Base-by-base conservation (phyloP, 2,888 invertebrate genomes). In the Hirtodrosophila histrioides region DNA sequence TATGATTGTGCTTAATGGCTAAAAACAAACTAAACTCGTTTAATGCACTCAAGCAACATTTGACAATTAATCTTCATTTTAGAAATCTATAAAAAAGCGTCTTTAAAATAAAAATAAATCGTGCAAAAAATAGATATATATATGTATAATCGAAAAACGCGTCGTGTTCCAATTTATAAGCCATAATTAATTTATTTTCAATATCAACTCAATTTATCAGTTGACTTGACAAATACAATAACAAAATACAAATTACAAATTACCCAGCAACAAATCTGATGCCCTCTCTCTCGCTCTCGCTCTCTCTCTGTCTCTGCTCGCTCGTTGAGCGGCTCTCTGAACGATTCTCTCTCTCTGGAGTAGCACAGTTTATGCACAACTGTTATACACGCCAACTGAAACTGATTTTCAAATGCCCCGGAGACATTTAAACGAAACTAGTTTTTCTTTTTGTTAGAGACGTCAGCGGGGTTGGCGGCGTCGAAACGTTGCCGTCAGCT, bases 171-270 rank as follows among this genome's bases (percentile, higher is more conserved):
- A 71, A 48, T 69, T 70, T 75, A 51, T 65, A 67, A 66, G 51
- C 46, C 62, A 78, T 84, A 81, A 83, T 83, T 87, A 88, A 88
- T 87, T 82, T 87, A 78, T 87, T 82, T 88, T 86, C 88, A 84
- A 88, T 88, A 84, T 88, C 84, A 84, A 83, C 66, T 73, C 88
- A 86, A 88, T 88, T 88, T 83, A 88, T 84, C 84, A 82, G 86
- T 83, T 75, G 88, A 87, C 70, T 86, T 86, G 83, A 75, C 80
- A 84, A 84, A 85, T 58, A 85, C 83, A 83, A 83, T 78, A 74
- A 78, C 50, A 66, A 69, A 67, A 43, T 67, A 80, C 82, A 82
- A 82, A 82, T 82, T 67, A 80, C 82, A 82, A 82, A 82, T 82
- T 84, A 44, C 41, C 45, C 24, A 49, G 62, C 55, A 55, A 58